These are phyloP conservation scores for Alcedo quadribrachys DNA, from an alignment of 2,797 vertebrate genomes.

Conservation along the genomic window DNA sequence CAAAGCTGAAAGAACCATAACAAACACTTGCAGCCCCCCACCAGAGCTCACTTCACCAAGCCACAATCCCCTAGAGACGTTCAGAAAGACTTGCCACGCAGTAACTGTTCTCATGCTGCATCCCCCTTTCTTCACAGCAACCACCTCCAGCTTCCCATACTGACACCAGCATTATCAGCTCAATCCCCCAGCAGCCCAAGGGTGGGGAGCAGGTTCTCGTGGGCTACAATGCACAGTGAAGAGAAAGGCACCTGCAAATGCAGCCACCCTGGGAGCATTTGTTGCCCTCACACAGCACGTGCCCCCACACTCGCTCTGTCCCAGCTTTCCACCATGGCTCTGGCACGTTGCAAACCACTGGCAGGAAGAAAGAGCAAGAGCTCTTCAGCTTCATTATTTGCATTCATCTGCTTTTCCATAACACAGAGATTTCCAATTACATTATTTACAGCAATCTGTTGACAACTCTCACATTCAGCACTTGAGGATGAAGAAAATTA, in stretches of 20 bases:
- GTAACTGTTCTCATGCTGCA: neutral
- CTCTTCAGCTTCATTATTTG: constrained; percentile 29
- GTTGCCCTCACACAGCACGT: neutral
- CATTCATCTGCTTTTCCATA: constrained; percentile 36
- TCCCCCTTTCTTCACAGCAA: neutral
- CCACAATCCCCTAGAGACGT: neutral
- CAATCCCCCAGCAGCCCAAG: neutral
- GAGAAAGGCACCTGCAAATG: neutral
- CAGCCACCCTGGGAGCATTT: neutral
- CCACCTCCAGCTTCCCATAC: neutral
- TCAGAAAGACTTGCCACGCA: neutral
- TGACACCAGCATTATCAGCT: neutral
- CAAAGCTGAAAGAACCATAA: neutral
- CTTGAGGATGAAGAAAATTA: constrained; percentile 48
- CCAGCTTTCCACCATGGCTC: neutral
- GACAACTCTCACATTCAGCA: constrained; percentile 38
- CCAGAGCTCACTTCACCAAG: neutral
- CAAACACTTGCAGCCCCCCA: neutral
- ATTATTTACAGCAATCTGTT: constrained; percentile 60
- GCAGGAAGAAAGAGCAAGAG: neutral
- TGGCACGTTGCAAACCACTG: neutral
- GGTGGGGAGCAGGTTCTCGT: neutral
- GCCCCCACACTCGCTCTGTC: neutral
- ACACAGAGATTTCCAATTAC: constrained; percentile 67
- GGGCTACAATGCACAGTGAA: neutral